Evolutionary conservation across 2,888 invertebrate genomes (phyloP), one percentile per base, ranked within the genome.

Genomic region (Leptothorax acervorum): DNA sequence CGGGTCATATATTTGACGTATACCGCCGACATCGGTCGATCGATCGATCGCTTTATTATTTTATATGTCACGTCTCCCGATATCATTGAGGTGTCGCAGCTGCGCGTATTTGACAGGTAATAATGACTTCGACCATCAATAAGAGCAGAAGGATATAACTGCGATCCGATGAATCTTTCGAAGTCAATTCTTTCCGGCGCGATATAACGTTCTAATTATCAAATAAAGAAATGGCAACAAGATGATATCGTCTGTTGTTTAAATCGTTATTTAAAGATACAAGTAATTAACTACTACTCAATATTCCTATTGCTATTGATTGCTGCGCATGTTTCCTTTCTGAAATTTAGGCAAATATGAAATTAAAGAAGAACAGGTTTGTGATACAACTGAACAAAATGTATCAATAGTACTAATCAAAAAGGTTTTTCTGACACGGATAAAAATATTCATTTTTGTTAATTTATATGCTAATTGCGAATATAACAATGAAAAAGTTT

Each of bases 21-120:
- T 71, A 82, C 79, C 45, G 65, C 73, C 84, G 76, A 70, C 87
- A 55, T 60, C 51, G 81, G 23, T 73, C 84, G 76, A 89, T 88
- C 84, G 76, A 89, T 89, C 84, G 86, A 89, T 86, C 65, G 81
- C 76, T 62, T 85, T 89, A 83, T 85, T 85, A 83, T 85, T 81
- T 73, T 74, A 66, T 82, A 66, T 11, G 68, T 70, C 68, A 53
- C 60, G 62, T 68, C 57, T 55, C 18, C 8, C 31, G 42, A 53
- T 73, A 62, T 82, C 48, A 63, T 51, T 51, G 51, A 51, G 68
- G 74, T 57, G 55, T 71, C 55, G 51, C 45, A 73, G 23, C 66
- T 18, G 70, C 62, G 51, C 65, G 62, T 53, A 31, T 35, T 71
- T 74, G 73, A 74, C 74, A 75, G 68, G 53, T 55, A 60, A 81